These are phyloP conservation scores for Myotis vivesi DNA, from an alignment of 2,797 vertebrate species.

Conservation along the genomic window DNA sequence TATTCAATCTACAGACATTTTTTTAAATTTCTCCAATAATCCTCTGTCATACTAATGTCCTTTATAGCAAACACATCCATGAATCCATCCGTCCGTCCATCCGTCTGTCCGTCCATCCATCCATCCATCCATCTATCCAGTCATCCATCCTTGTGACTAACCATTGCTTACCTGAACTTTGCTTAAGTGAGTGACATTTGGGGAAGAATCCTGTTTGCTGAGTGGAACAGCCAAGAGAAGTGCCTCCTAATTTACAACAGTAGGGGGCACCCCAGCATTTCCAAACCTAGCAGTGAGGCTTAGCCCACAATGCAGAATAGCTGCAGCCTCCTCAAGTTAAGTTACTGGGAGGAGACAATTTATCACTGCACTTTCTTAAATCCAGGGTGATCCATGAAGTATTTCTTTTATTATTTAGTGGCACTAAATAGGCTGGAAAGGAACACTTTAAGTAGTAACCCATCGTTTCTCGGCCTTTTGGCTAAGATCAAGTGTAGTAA, in stretches of 20 bases:
- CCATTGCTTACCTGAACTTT: not conserved
- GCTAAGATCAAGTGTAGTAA: no score
- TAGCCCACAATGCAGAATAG: not conserved
- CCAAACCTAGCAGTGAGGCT: not conserved
- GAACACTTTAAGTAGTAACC: not conserved
- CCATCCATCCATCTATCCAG: no score
- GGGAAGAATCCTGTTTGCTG: not conserved
- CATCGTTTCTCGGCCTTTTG: no score
- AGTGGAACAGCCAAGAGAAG: not conserved
- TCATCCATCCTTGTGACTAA: not conserved
- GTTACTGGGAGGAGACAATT: not conserved
- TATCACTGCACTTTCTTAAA: not conserved
- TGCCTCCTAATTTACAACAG: conserved; percentile 34
- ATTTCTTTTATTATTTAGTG: not conserved
- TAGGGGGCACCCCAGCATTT: conserved; percentile 77
- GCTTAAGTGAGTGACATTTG: not conserved
- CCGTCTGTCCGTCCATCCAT: no score
- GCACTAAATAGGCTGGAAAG: not conserved
- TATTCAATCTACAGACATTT: not conserved
- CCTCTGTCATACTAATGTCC: not conserved
- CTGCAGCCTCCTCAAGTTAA: not conserved
- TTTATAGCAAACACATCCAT: not conserved
- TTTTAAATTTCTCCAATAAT: not conserved
- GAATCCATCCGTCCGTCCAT: no score
- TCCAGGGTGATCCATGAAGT: not conserved